Conservation (phyloP, 1,140 invertebrate species). For the Drosophila athabasca region DNA sequence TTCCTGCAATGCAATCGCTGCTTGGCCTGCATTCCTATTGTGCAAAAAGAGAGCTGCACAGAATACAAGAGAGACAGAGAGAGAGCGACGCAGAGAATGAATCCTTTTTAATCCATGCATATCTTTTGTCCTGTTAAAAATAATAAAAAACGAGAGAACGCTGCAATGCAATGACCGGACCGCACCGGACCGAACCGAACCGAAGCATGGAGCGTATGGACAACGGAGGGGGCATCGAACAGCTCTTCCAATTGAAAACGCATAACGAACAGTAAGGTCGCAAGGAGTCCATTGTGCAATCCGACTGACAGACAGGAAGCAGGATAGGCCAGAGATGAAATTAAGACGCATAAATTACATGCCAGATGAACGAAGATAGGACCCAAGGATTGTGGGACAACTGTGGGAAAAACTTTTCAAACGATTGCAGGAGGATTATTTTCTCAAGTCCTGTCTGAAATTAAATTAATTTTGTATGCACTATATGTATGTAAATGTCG, state of each 20-base stretch:
- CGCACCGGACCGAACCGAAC: not conserved
- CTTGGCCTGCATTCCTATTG: constrained; percentile 57
- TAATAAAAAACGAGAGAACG: not conserved
- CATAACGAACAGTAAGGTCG: constrained; percentile 33
- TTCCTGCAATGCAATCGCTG: constrained; percentile 48
- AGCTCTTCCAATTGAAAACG: constrained; percentile 28
- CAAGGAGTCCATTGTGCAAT: constrained; percentile 58
- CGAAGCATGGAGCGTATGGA: not conserved
- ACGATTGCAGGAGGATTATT: not conserved
- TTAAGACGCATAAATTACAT: constrained; percentile 80
- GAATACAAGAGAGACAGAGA: constrained; percentile 4
- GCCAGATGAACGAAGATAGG: constrained; percentile 29
- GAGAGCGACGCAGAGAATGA: not conserved
- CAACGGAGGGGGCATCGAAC: constrained; percentile 30
- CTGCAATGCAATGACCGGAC: constrained; percentile 53
- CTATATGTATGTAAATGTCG: too few species aligned
- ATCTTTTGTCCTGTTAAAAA: constrained; percentile 66
- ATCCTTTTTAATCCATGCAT: constrained; percentile 42
- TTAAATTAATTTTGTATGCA: too few species aligned
- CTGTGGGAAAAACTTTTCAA: constrained; percentile 47
- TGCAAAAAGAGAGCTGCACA: constrained; percentile 20
- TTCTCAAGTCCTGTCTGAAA: not conserved
- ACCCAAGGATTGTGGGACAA: constrained; percentile 8
- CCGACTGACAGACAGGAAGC: constrained; percentile 55
- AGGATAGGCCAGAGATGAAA: constrained; percentile 75